These are phyloP conservation scores for Argyresthia goedartella DNA, from an alignment of 2,888 invertebrate species.

Conservation along the genomic window DNA sequence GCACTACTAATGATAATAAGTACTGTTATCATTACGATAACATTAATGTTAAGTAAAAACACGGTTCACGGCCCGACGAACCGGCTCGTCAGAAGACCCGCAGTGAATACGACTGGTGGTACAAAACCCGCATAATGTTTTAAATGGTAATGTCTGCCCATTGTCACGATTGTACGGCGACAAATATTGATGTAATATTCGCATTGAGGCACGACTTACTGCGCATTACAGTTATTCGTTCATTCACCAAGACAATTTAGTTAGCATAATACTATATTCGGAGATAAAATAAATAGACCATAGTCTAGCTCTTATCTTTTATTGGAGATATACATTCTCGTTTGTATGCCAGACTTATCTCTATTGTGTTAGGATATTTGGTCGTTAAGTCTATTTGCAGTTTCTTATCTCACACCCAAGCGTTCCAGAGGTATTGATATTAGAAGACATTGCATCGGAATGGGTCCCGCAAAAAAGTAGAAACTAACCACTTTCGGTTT, in stretches of 20 bases:
- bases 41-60: conserved; percentile 34
- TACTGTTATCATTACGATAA: conserved; percentile 57
- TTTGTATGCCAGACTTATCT: too few relatives aligned
- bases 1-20: conserved; percentile 52
- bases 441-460: background rate
- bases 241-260: background rate
- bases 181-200: conserved; percentile 35
- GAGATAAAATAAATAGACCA: background rate
- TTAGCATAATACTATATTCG: conserved; percentile 5
- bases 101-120: too few relatives aligned
- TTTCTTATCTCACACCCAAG: background rate
- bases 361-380: too few relatives aligned
- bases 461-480: background rate
- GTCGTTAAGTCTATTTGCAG: background rate
- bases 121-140: conserved; percentile 51
- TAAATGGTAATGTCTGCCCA: conserved; percentile 40
- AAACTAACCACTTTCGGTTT: background rate
- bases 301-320: conserved; percentile 1
- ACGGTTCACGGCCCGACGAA: conserved; percentile 18
- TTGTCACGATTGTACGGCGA: conserved; percentile 27
- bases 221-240: background rate
- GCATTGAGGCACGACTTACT: conserved; percentile 18
- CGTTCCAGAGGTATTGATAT: background rate
- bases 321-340: too few relatives aligned
- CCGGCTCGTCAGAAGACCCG: conserved; percentile 9